Percentiles rank a stretch among this genome's conserved stretches.
phyloP scores from a whole-genome alignment of 2,113 vertebrate species.

The Tragelaphus buxtoni region DNA sequence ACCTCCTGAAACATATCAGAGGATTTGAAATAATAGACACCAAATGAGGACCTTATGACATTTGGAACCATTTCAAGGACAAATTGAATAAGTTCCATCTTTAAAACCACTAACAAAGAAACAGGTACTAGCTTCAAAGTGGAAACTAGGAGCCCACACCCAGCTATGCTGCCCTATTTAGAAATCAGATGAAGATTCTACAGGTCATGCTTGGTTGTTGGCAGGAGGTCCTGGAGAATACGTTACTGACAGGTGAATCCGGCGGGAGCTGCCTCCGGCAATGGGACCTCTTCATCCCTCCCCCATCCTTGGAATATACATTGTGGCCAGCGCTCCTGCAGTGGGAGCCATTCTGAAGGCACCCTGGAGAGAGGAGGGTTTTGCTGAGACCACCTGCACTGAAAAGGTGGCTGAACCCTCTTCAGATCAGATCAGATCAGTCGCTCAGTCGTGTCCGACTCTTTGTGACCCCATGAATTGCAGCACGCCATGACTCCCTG shows the following conservation, averaged over 20 bases:
- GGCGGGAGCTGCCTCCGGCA: rapidly evolving
- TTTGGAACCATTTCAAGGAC: background rate
- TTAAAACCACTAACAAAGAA: background rate
- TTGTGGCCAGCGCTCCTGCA: rapidly evolving
- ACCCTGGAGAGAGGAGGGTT: no score
- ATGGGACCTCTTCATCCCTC: background rate
- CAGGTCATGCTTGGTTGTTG: background rate
- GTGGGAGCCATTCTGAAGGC: background rate
- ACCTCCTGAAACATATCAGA: background rate
- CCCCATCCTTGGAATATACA: background rate
- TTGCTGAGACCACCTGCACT: background rate
- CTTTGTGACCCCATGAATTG: no score
- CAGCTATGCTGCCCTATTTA: background rate
- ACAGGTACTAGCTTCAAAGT: background rate
- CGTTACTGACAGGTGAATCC: rapidly evolving
- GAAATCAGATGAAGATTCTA: background rate
- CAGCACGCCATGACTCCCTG: no score
- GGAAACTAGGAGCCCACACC: background rate
- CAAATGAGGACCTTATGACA: background rate
- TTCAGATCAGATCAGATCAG: background rate
- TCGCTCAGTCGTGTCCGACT: no score
- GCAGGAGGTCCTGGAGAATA: background rate
- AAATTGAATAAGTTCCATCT: background rate
- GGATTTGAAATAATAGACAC: background rate
- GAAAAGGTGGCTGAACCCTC: background rate